Base-by-base conservation (phyloP, 2,888 invertebrate genomes). In the Eugnorisma glareosa region DNA sequence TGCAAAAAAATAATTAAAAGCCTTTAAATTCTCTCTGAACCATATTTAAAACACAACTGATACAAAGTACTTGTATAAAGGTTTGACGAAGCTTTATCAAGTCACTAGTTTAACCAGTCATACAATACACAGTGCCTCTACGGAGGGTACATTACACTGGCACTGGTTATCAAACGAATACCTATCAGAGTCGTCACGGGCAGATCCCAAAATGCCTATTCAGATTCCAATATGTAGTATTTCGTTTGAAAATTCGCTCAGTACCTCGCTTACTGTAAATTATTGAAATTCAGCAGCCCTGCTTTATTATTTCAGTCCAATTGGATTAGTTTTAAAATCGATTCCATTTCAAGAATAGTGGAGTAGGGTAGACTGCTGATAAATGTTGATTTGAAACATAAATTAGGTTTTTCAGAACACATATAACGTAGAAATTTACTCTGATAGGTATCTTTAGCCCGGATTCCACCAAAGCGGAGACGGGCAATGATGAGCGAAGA, bases 251-350 rank as follows among this genome's bases (percentile, higher is more conserved):
- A 69, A 57, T 64, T 64, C 51, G 28, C 51, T 35, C n/a, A 21
- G 54, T 5, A 15, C 61, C 24, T n/a, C 48, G 28, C n/a, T 54
- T n/a, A 48, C 15, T 48, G 31, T 66, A 71, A 57, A 54, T 68
- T 63, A 78, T 78, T 79, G 64, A 78, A 66, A 80, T 80, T 71
- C 48, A 57, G 40, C 10, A 31, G 51, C 51, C 63, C n/a, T 48
- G 28, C 45, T 31, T 79, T n/a, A 70, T 37, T 40, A 69, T 31
- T 68, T 57, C 18, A 45, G 10, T 6, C 15, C 31, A n/a, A 70
- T 64, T 45, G 54, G 8, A 77, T 78, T 43, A 67, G 37, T 77
- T 40, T 40, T 78, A 51, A 35, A 57, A 35, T 67, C 35, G 31
- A 67, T n/a, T 51, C 35, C 37, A 63, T 80, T 72, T 43, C 15